Evolutionary conservation across 1,140 invertebrate species (phyloP), one percentile per base, ranked within the genome.

Genomic region (Atta cephalotes): DNA sequence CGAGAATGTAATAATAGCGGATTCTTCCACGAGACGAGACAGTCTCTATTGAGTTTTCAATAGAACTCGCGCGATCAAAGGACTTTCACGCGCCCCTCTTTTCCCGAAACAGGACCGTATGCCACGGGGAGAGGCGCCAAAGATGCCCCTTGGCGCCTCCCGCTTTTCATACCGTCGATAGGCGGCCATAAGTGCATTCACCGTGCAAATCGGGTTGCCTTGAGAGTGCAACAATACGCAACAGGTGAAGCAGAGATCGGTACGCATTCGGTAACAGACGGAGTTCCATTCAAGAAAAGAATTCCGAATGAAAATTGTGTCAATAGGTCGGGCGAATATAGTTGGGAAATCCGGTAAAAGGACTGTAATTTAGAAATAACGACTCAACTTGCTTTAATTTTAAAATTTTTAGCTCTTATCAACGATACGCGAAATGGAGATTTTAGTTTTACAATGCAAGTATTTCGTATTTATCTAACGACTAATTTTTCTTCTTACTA

Each of bases 201-300:
- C 90, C 93, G 93, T 93, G 92, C 91, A 93, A 93, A 93, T 93
- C 93, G 92, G 92, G 92, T 92, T 91, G 89, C 87, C 87, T 88
- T 89, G 88, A 92, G 92, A 89, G 89, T 92, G 91, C 92, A 93
- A 93, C 92, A 93, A 93, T 91, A 92, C 90, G 92, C 92, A 93
- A 93, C 92, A 93, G 92, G 92, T 93, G 92, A 92, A 88, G 88
- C 86, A 77, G 68, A 92, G 84, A 92, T 92, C 90, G 87, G 88
- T 90, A 92, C 90, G 80, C 88, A 86, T 88, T 90, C 74, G 89
- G 82, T 90, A 82, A 90, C 91, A 91, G 88, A 91, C 91, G 88
- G 89, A 92, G 86, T 56, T 91, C 79, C 60, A 88, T 88, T 91
- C 78, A 86, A 78, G 72, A 58, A 87, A 90, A 90, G 86, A 89